Evolutionary conservation across 2,113 vertebrate species (phyloP), one percentile per base, ranked within the genome.

Genomic region (Connochaetes taurinus): DNA sequence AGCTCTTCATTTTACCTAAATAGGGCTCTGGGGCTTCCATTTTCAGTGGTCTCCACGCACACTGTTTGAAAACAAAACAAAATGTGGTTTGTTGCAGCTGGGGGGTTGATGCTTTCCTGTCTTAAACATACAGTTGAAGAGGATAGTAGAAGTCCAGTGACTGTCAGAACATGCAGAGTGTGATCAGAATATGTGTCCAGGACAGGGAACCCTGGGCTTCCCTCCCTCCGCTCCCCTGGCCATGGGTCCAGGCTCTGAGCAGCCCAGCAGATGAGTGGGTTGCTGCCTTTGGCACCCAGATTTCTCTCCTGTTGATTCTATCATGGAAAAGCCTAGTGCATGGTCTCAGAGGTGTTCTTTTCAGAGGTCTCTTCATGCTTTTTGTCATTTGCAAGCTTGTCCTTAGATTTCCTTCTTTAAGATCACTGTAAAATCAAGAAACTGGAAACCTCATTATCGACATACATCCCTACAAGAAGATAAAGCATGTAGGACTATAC

Each of bases 1-100:
- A 98, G 87, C 13, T 50, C 97, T 98, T 99, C 90, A 96, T 98
- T 99, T 97, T 98, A 90, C 97, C 98, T 98, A 97, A 90, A 12
- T 86, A 86, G 95, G 94, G 91, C 87, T 94, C 33, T 17, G n/a
- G 83, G 91, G 82, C 50, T 50, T 53, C 13, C 7, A 7, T 27
- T 27, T 64, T 21, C 64, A 1, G 0, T 52, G 10, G 45, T 74
- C 19, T 82, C 92, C 33, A 3, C 7, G 2, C 10, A 2, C 16
- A 45, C 14, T 90, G 43, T 60, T 93, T 50, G 8, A 23, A 31
- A 93, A n/a, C 15, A 27, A 55, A 74, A 27, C 12, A 21, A 55
- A 53, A n/a, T 4, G 0, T 3, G 50, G 52, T 57, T 67, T 6
- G 21, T n/a, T 21, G 2, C 2, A 5, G 5, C 33, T 6, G 53